Evolutionary conservation across 2,113 vertebrate species (phyloP).

Genomic region (Ageneiosus marmoratus): DNA sequence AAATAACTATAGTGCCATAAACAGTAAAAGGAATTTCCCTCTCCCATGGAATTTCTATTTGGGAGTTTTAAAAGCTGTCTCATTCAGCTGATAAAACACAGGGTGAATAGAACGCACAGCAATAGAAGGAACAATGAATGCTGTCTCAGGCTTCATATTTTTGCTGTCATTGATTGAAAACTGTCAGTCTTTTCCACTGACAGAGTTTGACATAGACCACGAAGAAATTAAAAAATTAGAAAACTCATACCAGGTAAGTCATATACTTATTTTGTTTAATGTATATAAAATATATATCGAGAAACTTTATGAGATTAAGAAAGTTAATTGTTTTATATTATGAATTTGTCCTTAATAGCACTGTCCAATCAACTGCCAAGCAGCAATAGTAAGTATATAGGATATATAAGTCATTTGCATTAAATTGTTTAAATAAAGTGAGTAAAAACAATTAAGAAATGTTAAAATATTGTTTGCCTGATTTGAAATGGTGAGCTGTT

Average conservation of each 20-base stretch:
- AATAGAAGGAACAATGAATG: slow-evolving; percentile 17
- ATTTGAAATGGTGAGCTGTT: neutral
- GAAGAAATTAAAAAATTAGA: neutral
- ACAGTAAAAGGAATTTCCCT: slow-evolving; percentile 29
- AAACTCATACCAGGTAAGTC: neutral
- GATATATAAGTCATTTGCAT: neutral
- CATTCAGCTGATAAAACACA: neutral
- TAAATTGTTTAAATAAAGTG: neutral
- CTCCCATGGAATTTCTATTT: slow-evolving; percentile 37
- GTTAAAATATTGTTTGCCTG: neutral
- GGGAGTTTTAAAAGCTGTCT: slow-evolving; percentile 24
- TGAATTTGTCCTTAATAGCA: slow-evolving; percentile 5
- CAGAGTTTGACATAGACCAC: slow-evolving; percentile 25
- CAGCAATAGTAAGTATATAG: neutral
- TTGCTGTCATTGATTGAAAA: slow-evolving; percentile 11
- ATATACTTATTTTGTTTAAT: neutral
- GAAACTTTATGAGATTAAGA: neutral
- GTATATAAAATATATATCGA: neutral
- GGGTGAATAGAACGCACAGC: slow-evolving; percentile 9
- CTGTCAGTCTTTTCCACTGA: neutral
- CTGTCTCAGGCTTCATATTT: slow-evolving; percentile 12
- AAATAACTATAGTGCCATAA: slow-evolving; percentile 23
- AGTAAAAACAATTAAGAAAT: neutral
- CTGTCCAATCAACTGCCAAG: neutral
- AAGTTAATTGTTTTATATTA: neutral